Base-by-base conservation (phyloP, 2,113 vertebrate species). In the Platichthys flesus region DNA sequence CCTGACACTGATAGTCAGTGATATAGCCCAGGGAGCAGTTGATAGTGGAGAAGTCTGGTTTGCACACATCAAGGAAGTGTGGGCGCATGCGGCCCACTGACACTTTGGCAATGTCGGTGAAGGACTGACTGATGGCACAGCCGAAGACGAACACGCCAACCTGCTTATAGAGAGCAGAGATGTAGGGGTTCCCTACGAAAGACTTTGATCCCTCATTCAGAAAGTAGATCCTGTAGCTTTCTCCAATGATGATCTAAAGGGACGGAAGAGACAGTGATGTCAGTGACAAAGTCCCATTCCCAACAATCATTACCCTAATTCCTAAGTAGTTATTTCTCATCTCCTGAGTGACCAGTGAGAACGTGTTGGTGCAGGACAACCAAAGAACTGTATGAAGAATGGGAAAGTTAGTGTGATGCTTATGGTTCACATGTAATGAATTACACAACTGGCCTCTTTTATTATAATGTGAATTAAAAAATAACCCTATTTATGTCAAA, bases 21-120 rank as follows among this genome's bases (percentile, higher is more conserved):
- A 96, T 92, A 90, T 97, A 95, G 0, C 97, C 98, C 64, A 86
- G 24, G 0, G 97, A 98, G 82, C 96, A 97, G 92, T 98, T 97
- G 83, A 94, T 90, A 0, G 86, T 73, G 82, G 91, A 81, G 80
- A 91, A 93, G 78, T 94, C 92, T 0, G 96, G 97, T 8, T 95
- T 90, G 72, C 97, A 99, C 72, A 99, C 95, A 0, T 96, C 96
- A 42, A 98, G 87, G 89, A 99, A 99, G 90, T 96, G 96, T 0
- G 98, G 98, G 15, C 97, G 92, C 71, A 97, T 94, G 0, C 96
- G 97, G 14, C 97, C 97, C 0, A 96, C 95, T 26, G 95, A 97
- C 90, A 97, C 98, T 45, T 99, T 99, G 75, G 97, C 97, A 52
- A 99, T 95, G 90, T 98, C 96, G 0, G 98, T 99, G 79, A 98